Evolutionary conservation across 2,888 invertebrate genomes (phyloP), one percentile per base, ranked within the genome.

Genomic region (Odontocerum albicorne): DNA sequence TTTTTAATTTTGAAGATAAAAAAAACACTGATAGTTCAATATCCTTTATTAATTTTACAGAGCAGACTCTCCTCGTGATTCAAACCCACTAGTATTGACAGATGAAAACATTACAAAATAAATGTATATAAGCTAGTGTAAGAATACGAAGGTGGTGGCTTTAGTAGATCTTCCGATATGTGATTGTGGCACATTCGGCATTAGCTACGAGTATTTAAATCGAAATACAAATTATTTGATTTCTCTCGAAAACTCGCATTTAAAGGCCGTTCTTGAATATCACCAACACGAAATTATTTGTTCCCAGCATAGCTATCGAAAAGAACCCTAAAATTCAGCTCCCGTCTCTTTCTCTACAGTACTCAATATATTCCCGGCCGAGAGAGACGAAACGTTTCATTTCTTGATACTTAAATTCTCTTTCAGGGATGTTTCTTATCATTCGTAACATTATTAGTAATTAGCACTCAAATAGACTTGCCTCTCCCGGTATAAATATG

Each of bases 381-480:
- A 49, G 27, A 33, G 45, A 16, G 39, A 10, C 53, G 33, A 13
- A 7, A 7, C 52, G n/a, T 38, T 15, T 16, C 32, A 1, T 20
- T 17, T 10, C 49, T 12, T 17, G 33, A 3, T 45, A n/a, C 15
- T 15, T 33, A n/a, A 35, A 31, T 32, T 35, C 36, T 46, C 10
- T 35, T 33, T 16, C 19, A 13, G 13, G 54, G 27, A 45, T 51
- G 59, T 59, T 59, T 52, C 55, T 59, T 59, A 59, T 59, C 59
- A 59, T 59, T 59, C 45, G 42, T 59, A 55, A 51, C 55, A 55
- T 59, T 59, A 59, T 59, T 59, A 59, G 59, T 55, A 59, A 59
- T 59, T 59, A 59, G 59, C 49, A 49, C 55, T 59, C 55, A 59
- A 59, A 59, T 59, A 59, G 59, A 55, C n/a, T n/a, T 54, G 55